Percentiles rank a stretch among this genome's conserved stretches.
phyloP scores from a whole-genome alignment of 2,888 invertebrate species.

The Hypsopygia costalis region DNA sequence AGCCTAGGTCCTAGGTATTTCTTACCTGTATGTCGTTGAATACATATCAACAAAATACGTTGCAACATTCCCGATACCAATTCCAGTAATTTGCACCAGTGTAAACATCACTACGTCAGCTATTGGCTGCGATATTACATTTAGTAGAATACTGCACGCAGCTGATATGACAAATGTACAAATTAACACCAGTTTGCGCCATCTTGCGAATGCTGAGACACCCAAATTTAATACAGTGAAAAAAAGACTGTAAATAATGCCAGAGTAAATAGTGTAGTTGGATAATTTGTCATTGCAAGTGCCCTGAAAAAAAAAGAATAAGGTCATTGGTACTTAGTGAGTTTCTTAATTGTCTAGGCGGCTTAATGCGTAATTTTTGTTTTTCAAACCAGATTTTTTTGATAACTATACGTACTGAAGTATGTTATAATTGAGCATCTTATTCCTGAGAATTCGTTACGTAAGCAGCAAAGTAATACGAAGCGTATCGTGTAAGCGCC shows the following conservation, averaged over 20 bases:
- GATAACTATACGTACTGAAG: no score
- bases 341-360: no score
- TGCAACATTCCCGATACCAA: conserved; percentile 24
- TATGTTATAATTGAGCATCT: no score
- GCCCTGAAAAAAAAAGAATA: not conserved
- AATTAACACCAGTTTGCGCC: not conserved
- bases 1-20: no score
- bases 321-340: no score
- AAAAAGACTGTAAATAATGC: conserved; percentile 1
- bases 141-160: not conserved
- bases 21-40: conserved; percentile 24
- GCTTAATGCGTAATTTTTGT: no score
- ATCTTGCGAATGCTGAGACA: not conserved
- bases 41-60: conserved; percentile 33
- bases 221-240: conserved; percentile 1
- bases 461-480: no score
- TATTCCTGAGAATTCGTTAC: no score
- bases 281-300: not conserved
- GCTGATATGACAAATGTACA: conserved; percentile 1
- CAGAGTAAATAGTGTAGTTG: conserved; percentile 1
- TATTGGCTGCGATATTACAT: not conserved
- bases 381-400: no score
- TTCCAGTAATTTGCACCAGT: conserved; percentile 23
- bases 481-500: no score
- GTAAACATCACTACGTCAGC: conserved; percentile 18